Evolutionary conservation across 2,888 invertebrate species (phyloP).

Genomic region (Diaprepes abbreviatus): DNA sequence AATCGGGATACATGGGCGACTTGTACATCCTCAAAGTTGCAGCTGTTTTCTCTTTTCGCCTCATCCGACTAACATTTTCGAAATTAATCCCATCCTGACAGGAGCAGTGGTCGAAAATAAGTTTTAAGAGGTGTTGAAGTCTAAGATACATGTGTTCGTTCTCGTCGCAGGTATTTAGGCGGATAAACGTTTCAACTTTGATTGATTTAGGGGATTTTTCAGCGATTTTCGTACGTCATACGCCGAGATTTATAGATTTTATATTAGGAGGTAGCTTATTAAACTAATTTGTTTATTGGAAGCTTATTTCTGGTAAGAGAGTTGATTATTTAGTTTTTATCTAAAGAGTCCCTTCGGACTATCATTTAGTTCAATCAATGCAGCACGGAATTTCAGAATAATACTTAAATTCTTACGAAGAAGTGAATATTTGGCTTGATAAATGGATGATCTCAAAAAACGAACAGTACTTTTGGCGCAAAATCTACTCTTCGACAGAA

Average conservation of each 20-base stretch:
- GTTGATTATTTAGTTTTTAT: too few relatives aligned
- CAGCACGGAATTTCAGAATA: too few relatives aligned
- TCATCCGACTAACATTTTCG: constrained; percentile 41
- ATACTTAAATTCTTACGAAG: too few relatives aligned
- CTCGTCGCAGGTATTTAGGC: constrained; percentile 61
- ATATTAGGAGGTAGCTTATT: not conserved
- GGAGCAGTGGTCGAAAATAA: constrained; percentile 50
- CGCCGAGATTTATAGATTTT: constrained; percentile 17
- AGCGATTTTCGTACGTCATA: constrained; percentile 19
- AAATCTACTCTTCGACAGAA: too few relatives aligned
- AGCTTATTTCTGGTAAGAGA: too few relatives aligned
- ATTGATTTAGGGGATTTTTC: constrained; percentile 59
- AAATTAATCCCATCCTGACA: constrained; percentile 44
- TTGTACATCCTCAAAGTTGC: constrained; percentile 21
- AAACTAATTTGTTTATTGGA: not conserved
- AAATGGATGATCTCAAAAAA: too few relatives aligned
- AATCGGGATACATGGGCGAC: constrained; percentile 18
- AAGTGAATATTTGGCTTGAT: too few relatives aligned
- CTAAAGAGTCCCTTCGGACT: too few relatives aligned
- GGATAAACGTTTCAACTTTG: constrained; percentile 62
- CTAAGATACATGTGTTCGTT: constrained; percentile 66
- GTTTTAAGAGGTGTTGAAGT: constrained; percentile 63
- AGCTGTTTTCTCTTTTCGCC: constrained; percentile 41
- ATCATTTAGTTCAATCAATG: too few relatives aligned
- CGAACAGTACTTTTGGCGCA: too few relatives aligned